Conservation (phyloP, 1,140 invertebrate genomes). For the Zaprionus taronus region DNA sequence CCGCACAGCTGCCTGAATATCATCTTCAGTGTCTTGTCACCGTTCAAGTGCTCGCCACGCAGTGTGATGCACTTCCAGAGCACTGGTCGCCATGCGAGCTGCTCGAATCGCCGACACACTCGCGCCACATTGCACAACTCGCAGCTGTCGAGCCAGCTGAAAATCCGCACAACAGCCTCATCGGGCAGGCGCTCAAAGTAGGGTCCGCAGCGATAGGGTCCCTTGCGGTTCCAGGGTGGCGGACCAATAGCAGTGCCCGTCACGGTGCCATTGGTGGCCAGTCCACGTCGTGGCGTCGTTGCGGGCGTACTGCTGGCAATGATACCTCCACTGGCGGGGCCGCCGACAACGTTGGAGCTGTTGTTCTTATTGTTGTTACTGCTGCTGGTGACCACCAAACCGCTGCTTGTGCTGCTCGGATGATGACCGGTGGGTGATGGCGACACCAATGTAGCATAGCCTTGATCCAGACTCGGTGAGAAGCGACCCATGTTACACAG, state of each 20-base stretch:
- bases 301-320: slow-evolving; percentile 72
- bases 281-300: slow-evolving; percentile 57
- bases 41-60: slow-evolving; percentile 88
- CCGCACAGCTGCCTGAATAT: slow-evolving; percentile 87
- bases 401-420: slow-evolving; percentile 46
- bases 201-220: slow-evolving; percentile 74
- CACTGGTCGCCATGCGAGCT: slow-evolving; percentile 91
- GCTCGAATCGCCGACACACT: slow-evolving; percentile 92
- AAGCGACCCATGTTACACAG: slow-evolving; percentile 84
- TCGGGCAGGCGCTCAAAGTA: slow-evolving; percentile 86
- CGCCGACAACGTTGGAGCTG: slow-evolving; percentile 60
- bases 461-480: slow-evolving; percentile 89
- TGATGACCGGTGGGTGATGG: slow-evolving; percentile 85
- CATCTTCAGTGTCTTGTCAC: slow-evolving; percentile 89
- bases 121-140: slow-evolving; percentile 92
- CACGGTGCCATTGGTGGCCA: slow-evolving; percentile 24
- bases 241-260: slow-evolving; percentile 60
- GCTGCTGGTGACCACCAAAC: slow-evolving; percentile 21
- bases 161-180: slow-evolving; percentile 87
- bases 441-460: slow-evolving; percentile 90
- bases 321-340: slow-evolving; percentile 59
- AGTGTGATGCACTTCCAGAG: slow-evolving; percentile 90
- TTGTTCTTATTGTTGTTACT: slow-evolving; percentile 60
- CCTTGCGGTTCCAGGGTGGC: slow-evolving; percentile 79
- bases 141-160: slow-evolving; percentile 90